Conservation (phyloP, 2,888 invertebrate genomes). For the Malacosoma neustria region DNA sequence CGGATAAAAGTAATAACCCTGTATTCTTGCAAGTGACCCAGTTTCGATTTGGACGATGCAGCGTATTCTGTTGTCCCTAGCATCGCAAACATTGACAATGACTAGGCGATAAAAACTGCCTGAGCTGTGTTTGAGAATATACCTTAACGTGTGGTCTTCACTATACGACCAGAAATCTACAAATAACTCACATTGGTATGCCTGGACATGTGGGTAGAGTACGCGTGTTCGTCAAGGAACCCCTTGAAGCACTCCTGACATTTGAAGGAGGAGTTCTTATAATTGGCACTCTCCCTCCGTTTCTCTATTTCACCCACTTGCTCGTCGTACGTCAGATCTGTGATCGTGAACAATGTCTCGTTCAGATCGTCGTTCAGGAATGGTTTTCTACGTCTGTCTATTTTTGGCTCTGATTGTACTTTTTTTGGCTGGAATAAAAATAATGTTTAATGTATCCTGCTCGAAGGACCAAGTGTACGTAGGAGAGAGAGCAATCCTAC, state of each 20-base stretch:
- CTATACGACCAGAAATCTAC: too few species aligned
- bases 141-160: too few species aligned
- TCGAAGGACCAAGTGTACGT: too few species aligned
- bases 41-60: too few species aligned
- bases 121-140: too few species aligned
- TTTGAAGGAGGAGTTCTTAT: constrained; percentile 49
- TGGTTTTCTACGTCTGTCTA: constrained; percentile 42
- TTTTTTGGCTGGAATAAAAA: constrained; percentile 5
- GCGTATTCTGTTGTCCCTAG: too few species aligned
- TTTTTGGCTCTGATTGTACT: constrained; percentile 7
- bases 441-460: constrained; percentile 2
- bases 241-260: constrained; percentile 56
- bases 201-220: constrained; percentile 43
- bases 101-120: too few species aligned
- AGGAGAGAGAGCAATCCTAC: too few species aligned
- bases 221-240: constrained; percentile 52
- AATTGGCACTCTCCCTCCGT: constrained; percentile 45
- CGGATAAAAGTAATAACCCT: too few species aligned
- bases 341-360: constrained; percentile 50
- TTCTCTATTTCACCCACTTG: constrained; percentile 56
- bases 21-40: too few species aligned
- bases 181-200: constrained; percentile 56
- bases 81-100: too few species aligned
- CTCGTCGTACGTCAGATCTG: constrained; percentile 43
- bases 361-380: constrained; percentile 52